phyloP scores from a whole-genome alignment of 2,888 invertebrate species.

The Caradrina clavipalpis region DNA sequence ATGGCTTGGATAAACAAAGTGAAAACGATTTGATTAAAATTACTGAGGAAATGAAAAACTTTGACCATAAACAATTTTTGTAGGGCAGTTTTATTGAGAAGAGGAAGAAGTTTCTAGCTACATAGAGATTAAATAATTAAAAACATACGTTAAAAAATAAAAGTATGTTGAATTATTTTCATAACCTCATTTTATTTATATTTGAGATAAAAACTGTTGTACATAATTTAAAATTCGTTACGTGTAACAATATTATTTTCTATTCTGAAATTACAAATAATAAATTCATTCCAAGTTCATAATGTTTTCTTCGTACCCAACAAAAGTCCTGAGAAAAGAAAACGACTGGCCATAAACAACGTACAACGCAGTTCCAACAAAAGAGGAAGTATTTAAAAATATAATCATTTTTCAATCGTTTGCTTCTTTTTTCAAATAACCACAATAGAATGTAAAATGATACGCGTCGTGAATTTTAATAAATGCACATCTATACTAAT shows the following conservation, averaged over 20 bases:
- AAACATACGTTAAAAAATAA: too few relatives aligned
- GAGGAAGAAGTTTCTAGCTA: too few relatives aligned
- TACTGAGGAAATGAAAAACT: background rate
- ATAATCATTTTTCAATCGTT: constrained; percentile 31
- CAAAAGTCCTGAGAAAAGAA: constrained; percentile 39
- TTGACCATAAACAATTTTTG: background rate
- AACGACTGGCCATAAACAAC: constrained; percentile 37
- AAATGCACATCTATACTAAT: too few relatives aligned
- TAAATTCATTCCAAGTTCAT: background rate
- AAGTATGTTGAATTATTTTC: too few relatives aligned
- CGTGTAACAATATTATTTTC: constrained; percentile 3
- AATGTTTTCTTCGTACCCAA: constrained; percentile 6
- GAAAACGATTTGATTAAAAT: background rate
- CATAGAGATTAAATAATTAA: too few relatives aligned
- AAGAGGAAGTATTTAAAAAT: constrained; percentile 40
- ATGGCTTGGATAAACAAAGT: background rate
- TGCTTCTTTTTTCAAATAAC: constrained; percentile 46
- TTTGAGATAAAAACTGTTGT: too few relatives aligned
- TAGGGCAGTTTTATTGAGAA: background rate
- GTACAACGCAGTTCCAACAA: constrained; percentile 30
- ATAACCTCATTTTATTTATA: too few relatives aligned
- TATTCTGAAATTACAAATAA: background rate
- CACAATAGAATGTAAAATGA: constrained; percentile 47
- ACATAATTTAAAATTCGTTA: too few relatives aligned
- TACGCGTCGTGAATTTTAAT: constrained; percentile 57